Percentiles rank a stretch among this genome's conserved stretches.
phyloP scores from a whole-genome alignment of 2,797 vertebrate genomes.

The Borostomias antarcticus region DNA sequence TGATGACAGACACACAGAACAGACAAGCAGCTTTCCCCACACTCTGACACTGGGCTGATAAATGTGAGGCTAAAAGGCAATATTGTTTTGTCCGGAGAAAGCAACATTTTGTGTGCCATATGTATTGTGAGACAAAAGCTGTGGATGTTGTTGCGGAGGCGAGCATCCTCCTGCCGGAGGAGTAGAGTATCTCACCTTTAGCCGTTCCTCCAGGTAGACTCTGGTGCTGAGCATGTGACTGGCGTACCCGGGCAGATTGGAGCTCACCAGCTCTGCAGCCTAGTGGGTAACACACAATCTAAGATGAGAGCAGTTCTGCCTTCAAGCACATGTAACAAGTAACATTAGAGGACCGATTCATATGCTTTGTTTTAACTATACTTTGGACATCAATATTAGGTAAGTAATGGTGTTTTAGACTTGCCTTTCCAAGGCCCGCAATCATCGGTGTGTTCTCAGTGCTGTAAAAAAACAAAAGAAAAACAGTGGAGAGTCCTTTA shows the following conservation, averaged over 20 bases:
- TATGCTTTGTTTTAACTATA: neutral
- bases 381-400: neutral
- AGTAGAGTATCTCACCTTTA: conserved; percentile 77
- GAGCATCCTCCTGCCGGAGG: too few species aligned
- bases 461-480: conserved; percentile 67
- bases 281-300: conserved; percentile 46
- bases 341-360: neutral
- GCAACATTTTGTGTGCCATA: neutral
- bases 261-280: conserved; percentile 90
- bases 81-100: neutral
- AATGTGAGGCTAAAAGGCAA: neutral
- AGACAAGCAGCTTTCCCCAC: neutral
- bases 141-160: too few species aligned
- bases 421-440: conserved; percentile 93
- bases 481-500: neutral
- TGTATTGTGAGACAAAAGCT: too few species aligned
- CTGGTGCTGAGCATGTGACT: conserved; percentile 81
- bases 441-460: conserved; percentile 99
- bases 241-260: conserved; percentile 80
- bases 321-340: neutral
- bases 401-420: neutral
- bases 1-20: conserved; percentile 54
- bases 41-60: neutral
- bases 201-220: conserved; percentile 85
- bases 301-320: neutral